These are phyloP conservation scores for Drosophila kanapiae DNA, from an alignment of 1,140 invertebrate species.

Conservation along the genomic window DNA sequence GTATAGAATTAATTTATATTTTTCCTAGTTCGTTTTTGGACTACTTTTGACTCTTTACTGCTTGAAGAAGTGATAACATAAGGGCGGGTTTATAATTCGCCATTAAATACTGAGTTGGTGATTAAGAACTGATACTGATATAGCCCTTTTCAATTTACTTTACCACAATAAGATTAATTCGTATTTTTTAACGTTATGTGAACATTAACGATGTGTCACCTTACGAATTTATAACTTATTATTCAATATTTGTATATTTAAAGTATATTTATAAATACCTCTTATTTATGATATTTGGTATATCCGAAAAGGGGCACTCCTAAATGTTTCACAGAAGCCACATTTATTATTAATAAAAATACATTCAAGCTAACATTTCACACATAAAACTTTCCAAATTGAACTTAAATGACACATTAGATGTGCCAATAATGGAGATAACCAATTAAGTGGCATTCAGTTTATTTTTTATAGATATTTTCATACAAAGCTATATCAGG, in stretches of 20 bases:
- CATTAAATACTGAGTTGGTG: background rate
- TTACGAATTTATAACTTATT: background rate
- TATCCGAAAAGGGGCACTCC: too few relatives aligned
- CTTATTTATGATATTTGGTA: background rate
- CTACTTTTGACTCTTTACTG: background rate
- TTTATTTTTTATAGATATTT: background rate
- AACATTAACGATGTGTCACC: background rate
- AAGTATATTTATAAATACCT: too few relatives aligned
- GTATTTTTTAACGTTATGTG: too few relatives aligned
- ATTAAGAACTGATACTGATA: too few relatives aligned
- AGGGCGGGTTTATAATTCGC: background rate
- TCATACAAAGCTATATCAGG: background rate
- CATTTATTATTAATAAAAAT: slow-evolving; percentile 4
- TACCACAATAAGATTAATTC: too few relatives aligned
- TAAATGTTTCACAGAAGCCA: background rate
- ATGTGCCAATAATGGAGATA: background rate
- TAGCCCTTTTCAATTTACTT: too few relatives aligned
- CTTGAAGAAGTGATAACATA: background rate
- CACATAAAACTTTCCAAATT: background rate
- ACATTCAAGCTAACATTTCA: background rate
- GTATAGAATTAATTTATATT: background rate
- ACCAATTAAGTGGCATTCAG: background rate
- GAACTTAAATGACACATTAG: background rate
- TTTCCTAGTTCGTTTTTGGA: background rate
- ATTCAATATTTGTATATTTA: background rate